Evolutionary conservation across 2,797 vertebrate genomes (phyloP), one percentile per base, ranked within the genome.

Genomic region (Meda fulgida): DNA sequence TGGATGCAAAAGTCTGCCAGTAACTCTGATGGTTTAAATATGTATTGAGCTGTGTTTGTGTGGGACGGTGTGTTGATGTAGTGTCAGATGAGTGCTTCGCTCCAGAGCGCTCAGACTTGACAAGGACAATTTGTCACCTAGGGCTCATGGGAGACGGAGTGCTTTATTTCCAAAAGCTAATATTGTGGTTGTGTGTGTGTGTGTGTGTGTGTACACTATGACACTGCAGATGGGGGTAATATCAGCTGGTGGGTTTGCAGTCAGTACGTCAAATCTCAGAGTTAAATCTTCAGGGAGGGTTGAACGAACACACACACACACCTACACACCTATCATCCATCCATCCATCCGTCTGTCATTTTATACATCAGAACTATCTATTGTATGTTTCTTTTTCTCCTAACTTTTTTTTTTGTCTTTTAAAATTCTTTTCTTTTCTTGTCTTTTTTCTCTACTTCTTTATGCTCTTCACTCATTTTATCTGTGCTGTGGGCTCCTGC

Each of bases 391-490:
- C 26, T 51, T 26, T 11, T 19, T 2, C 10, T 31, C n/a, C 3
- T 48, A 5, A 46, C 43, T 36, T 11, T 69, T n/a, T 7, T 8
- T 5, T 48, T 72, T 46, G 0, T 72, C 26, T 63, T 48, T 48
- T 48, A 0, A 14, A 46, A 46, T 5, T 70, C 40, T 16, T n/a
- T 8, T 71, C 38, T 26, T n/a, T 5, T 48, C 8, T 72, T 18
- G 1, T 72, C 26, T 63, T 48, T 48, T 48, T 5, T 36, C 34
- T 67, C 34, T 38, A 10, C 51, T 53, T 3, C 5, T 21, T 29
- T 13, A 0, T 63, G 23, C 76, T 46, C 78, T 96, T 96, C 96
- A 95, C 96, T 96, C 93, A 95, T 96, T 96, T 96, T 95, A 95
- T 96, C 94, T 93, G 94, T 91, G 92, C 83, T 95, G 94, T 92